Percentiles rank a stretch among this genome's conserved stretches.
These are phyloP conservation scores for Odontesthes bonariensis DNA, from an alignment of 2,113 vertebrate species.

Conservation along the genomic window DNA sequence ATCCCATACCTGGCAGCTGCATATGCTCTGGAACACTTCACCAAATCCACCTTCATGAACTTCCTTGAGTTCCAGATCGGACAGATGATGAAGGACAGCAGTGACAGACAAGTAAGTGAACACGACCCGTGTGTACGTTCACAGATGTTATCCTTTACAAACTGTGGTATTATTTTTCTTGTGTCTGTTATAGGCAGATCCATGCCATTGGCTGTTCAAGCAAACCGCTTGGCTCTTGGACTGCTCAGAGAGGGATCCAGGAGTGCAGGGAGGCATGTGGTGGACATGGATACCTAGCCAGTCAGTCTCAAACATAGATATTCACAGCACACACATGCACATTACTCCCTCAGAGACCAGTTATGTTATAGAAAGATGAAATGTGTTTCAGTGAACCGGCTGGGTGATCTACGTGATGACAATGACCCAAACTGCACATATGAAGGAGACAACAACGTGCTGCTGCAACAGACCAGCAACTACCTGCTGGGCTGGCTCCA, in stretches of 20 bases:
- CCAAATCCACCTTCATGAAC: constrained; percentile 80
- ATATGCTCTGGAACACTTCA: constrained; percentile 89
- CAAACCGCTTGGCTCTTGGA: constrained; percentile 92
- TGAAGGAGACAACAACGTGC: constrained; percentile 95
- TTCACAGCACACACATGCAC: neutral
- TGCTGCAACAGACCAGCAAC: constrained; percentile 95
- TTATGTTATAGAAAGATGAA: neutral
- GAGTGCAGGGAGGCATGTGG: constrained; percentile 97
- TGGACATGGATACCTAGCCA: constrained; percentile 93
- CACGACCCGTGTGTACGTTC: neutral
- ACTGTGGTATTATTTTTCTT: constrained; percentile 38
- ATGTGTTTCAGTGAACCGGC: constrained; percentile 87
- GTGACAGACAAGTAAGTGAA: constrained; percentile 84
- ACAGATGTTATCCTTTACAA: neutral
- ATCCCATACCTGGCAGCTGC: constrained; percentile 91
- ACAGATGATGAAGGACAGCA: constrained; percentile 76
- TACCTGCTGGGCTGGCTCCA: constrained; percentile 87
- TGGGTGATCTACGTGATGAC: constrained; percentile 90
- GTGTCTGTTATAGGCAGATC: constrained; percentile 84
- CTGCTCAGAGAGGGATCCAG: constrained; percentile 89
- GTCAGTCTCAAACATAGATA: constrained; percentile 81
- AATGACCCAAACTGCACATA: constrained; percentile 97
- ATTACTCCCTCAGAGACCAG: neutral
- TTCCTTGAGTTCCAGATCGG: constrained; percentile 83
- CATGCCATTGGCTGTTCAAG: constrained; percentile 88